A percentile compares a stretch with the other conserved stretches of the same genome.
phyloP scores from a whole-genome alignment of 2,797 vertebrate genomes.

The Lutjanus campechanus region DNA sequence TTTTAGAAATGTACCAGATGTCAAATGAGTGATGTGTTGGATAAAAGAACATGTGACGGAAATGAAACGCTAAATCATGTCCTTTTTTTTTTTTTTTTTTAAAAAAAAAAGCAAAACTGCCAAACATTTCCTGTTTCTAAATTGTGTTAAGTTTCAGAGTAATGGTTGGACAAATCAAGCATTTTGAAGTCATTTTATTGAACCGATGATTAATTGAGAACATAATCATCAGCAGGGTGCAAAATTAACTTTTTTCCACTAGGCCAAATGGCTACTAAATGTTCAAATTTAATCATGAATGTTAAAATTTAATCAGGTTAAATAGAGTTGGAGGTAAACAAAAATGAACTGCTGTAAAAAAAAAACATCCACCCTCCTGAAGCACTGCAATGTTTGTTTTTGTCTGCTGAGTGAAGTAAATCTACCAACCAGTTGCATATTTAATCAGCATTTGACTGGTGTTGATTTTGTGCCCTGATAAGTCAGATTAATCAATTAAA shows the following conservation, averaged over 20 bases:
- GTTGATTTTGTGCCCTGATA: too few species aligned
- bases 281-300: too few species aligned
- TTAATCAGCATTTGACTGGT: too few species aligned
- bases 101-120: slow-evolving; percentile 5
- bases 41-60: not conserved
- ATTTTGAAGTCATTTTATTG: not conserved
- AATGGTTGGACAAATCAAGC: too few species aligned
- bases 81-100: not conserved
- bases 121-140: not conserved
- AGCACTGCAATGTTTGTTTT: slow-evolving; percentile 4
- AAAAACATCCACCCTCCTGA: slow-evolving; percentile 19
- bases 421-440: too few species aligned
- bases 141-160: not conserved
- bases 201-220: not conserved
- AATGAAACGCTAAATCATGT: not conserved
- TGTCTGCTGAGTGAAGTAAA: too few species aligned
- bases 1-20: not conserved
- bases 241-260: too few species aligned
- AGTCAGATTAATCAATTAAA: not conserved
- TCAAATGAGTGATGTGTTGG: not conserved
- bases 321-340: slow-evolving; percentile 50
- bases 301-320: slow-evolving; percentile 11
- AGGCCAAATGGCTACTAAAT: too few species aligned
- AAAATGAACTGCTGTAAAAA: slow-evolving; percentile 49
- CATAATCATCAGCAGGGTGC: not conserved